phyloP scores from a whole-genome alignment of 2,888 invertebrate genomes.

The Notodonta ziczac region DNA sequence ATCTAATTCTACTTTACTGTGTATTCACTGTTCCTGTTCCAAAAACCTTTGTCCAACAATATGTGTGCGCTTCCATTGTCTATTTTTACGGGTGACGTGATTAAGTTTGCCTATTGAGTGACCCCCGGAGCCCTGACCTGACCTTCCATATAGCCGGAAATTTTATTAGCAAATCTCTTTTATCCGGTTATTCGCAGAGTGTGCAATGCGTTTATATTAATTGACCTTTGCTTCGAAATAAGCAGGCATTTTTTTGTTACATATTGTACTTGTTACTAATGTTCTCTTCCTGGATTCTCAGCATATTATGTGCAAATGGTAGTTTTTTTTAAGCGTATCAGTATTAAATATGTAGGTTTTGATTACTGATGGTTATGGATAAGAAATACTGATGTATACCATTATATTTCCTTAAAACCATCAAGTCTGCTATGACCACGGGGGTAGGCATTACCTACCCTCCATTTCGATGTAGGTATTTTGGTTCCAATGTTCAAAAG shows the following conservation, averaged over 20 bases:
- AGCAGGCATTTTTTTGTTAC: not conserved
- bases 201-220: not conserved
- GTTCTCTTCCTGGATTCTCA: too few species aligned
- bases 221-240: not conserved
- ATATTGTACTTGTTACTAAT: too few species aligned
- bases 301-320: too few species aligned
- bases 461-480: too few species aligned
- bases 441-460: too few species aligned
- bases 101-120: not conserved
- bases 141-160: not conserved
- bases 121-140: not conserved
- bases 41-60: not conserved
- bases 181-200: constrained; percentile 1
- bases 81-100: not conserved
- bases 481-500: too few species aligned
- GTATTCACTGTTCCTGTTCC: not conserved
- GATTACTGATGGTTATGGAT: too few species aligned
- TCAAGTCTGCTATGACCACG: too few species aligned
- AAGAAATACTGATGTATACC: too few species aligned
- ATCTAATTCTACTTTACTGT: not conserved
- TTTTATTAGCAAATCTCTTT: not conserved
- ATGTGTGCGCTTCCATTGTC: not conserved
- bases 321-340: too few species aligned
- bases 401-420: too few species aligned
- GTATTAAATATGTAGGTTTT: too few species aligned